These are phyloP conservation scores for Holocentrus rufus DNA, from an alignment of 2,797 vertebrate genomes.

Conservation along the genomic window DNA sequence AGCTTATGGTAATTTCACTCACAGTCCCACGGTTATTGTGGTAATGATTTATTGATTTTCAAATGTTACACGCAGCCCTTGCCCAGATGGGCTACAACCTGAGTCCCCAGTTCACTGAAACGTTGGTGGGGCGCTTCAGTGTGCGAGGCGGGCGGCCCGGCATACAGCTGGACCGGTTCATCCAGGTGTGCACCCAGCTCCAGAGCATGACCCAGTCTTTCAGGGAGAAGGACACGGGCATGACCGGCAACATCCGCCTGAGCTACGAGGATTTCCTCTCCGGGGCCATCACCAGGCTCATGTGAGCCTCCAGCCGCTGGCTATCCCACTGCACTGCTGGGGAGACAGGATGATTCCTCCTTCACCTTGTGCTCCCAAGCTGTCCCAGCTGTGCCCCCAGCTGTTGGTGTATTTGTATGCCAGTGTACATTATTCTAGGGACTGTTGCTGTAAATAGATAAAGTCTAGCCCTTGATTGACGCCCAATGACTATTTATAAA, in stretches of 20 bases:
- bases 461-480: conserved; percentile 8
- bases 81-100: conserved; percentile 96
- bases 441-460: conserved; percentile 40
- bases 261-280: conserved; percentile 95
- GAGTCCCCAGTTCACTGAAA: conserved; percentile 93
- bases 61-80: conserved; percentile 81
- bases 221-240: conserved; percentile 88
- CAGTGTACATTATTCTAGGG: conserved; percentile 19
- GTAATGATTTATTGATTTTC: no score
- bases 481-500: conserved; percentile 4
- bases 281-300: conserved; percentile 85
- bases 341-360: conserved; percentile 39
- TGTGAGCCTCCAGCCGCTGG: conserved; percentile 78
- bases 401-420: conserved; percentile 9
- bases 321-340: conserved; percentile 23
- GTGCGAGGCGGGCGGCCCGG: conserved; percentile 50
- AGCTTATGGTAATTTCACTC: no score
- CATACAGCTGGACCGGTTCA: conserved; percentile 95
- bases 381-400: conserved; percentile 40
- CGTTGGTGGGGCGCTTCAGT: conserved; percentile 81
- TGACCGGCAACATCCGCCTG: conserved; percentile 85
- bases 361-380: conserved; percentile 27
- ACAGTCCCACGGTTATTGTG: no score
- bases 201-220: conserved; percentile 92
- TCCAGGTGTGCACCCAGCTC: conserved; percentile 96